Base-by-base conservation (phyloP, 2,797 vertebrate genomes). In the Etheostoma perlongum region DNA sequence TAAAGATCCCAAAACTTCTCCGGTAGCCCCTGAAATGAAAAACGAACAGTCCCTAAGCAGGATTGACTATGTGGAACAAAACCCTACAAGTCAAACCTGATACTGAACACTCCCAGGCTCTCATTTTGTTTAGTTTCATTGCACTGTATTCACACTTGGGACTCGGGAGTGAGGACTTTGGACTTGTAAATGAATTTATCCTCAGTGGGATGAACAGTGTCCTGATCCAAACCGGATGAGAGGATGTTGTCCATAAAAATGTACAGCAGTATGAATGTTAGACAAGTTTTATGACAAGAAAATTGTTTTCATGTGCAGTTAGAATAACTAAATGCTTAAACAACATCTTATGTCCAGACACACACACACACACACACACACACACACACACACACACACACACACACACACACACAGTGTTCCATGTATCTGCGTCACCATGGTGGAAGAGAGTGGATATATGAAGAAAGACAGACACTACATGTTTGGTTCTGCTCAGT, bases 381-480 rank as follows among this genome's bases (percentile, higher is more conserved):
- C 27, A 6, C 12, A 55, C 58, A 16, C 12, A 72, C n/a, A 51
- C 51, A 18, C 23, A 33, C 51, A 46, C 54, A 44, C 36, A 58
- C 62, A 58, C 54, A 51, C 44, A 61, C 49, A 53, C 30, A 57
- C 30, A 42, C 57, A 48, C 62, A 71, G 65, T 42, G 62, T n/a
- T 78, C 54, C 54, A 70, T 78, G 81, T 59, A 78, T 86, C 79
- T 89, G 78, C 81, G 81, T 93, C 90, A 90, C n/a, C 18, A 10
- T 59, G 61, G 72, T 86, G 85, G 84, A 91, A 73, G 77, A 81
- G 59, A 76, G 42, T 53, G 67, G 71, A 78, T 30, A 71, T 75
- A 72, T 91, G 88, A 92, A 63, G 65, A 79, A 84, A 86, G 58
- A 58, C 92, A 92, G 91, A 85, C 81, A 15, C 54, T 36, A 58